These are phyloP conservation scores for Alca torda DNA, from an alignment of 2,797 vertebrate genomes.

Conservation along the genomic window DNA sequence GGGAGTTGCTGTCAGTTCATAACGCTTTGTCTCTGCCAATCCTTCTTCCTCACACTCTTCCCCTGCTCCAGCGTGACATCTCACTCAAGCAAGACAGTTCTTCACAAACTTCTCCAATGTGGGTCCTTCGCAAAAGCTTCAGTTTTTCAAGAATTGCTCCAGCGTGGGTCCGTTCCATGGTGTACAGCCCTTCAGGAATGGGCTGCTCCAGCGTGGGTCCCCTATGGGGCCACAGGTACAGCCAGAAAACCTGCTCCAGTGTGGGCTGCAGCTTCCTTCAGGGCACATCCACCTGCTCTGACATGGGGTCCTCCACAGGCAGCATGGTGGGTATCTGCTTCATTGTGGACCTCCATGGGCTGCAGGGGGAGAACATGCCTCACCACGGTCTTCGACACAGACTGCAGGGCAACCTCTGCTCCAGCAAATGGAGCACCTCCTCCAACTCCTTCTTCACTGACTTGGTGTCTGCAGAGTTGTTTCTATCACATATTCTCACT, in stretches of 20 bases:
- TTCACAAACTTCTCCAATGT: neutral
- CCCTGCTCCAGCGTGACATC: neutral
- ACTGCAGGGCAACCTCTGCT: neutral
- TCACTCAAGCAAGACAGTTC: neutral
- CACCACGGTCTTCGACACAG: neutral
- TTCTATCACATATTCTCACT: neutral
- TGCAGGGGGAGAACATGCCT: neutral
- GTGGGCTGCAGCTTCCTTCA: neutral
- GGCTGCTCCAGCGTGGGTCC: neutral
- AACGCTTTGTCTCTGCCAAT: neutral
- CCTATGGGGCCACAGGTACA: neutral
- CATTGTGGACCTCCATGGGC: neutral
- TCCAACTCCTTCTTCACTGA: neutral
- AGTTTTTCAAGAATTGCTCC: neutral
- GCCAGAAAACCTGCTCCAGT: neutral
- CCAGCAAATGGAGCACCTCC: neutral
- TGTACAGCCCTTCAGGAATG: neutral
- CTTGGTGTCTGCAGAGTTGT: neutral
- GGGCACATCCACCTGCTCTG: accelerated
- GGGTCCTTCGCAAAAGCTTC: neutral
- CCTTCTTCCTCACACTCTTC: neutral
- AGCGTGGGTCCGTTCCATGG: neutral
- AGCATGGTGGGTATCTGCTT: neutral
- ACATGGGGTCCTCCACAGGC: neutral
- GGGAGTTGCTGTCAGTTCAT: neutral